Conservation (phyloP, 2,888 invertebrate genomes). For the Hipparchia sbordonii region DNA sequence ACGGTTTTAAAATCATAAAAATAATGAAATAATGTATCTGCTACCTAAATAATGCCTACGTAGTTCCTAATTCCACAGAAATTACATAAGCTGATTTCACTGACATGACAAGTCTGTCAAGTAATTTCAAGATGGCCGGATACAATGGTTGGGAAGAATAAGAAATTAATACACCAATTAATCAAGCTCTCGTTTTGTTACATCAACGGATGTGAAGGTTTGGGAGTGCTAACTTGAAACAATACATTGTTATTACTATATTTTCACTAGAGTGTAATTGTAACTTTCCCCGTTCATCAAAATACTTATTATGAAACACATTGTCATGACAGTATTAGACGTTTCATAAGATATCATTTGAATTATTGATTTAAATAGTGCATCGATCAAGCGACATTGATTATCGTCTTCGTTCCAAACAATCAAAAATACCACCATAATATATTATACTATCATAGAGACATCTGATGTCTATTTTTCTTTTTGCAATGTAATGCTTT, state of each 20-base stretch:
- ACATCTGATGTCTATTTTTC: too few species aligned
- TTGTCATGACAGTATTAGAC: too few species aligned
- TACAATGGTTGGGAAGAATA: slow-evolving; percentile 55
- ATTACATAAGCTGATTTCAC: slow-evolving; percentile 65
- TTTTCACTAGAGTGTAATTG: not conserved
- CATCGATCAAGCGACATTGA: too few species aligned
- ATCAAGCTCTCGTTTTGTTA: slow-evolving; percentile 58
- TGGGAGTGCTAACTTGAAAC: slow-evolving; percentile 35
- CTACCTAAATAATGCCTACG: too few species aligned
- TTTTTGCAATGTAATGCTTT: too few species aligned
- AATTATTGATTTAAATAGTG: too few species aligned
- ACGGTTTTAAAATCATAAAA: not conserved
- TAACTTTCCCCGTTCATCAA: not conserved
- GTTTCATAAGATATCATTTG: too few species aligned
- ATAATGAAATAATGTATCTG: slow-evolving; percentile 33
- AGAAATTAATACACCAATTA: slow-evolving; percentile 57
- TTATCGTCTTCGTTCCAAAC: too few species aligned
- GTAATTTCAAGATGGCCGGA: slow-evolving; percentile 41
- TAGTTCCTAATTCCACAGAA: not conserved
- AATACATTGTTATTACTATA: slow-evolving; percentile 8
- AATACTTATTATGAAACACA: not conserved
- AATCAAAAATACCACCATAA: too few species aligned
- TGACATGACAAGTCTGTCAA: slow-evolving; percentile 47
- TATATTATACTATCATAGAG: too few species aligned
- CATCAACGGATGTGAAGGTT: slow-evolving; percentile 62